Percentiles rank a stretch among this genome's conserved stretches.
These are phyloP conservation scores for Oscheius myriophilus DNA, from an alignment of 2,888 invertebrate genomes.

Conservation along the genomic window DNA sequence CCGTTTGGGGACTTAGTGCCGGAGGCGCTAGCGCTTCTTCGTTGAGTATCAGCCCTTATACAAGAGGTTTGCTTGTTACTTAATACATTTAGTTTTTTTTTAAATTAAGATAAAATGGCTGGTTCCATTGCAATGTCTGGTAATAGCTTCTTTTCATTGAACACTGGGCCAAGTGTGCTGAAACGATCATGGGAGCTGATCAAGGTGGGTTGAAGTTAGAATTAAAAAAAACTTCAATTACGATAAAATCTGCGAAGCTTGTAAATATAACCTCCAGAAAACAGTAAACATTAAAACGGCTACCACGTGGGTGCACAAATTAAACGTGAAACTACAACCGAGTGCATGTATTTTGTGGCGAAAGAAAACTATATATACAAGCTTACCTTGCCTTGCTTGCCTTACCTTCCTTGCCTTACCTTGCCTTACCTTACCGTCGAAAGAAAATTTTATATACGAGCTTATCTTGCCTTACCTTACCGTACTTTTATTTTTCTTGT, in stretches of 20 bases:
- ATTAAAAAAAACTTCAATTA: constrained; percentile 5
- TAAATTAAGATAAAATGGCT: constrained; percentile 19
- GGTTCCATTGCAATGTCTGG: constrained; percentile 28
- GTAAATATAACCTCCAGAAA: too few relatives aligned
- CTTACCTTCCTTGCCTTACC: too few relatives aligned
- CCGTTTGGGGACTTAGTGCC: constrained; percentile 29
- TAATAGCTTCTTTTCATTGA: constrained; percentile 24
- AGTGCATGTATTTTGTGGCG: too few relatives aligned
- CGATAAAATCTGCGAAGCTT: constrained; percentile 23
- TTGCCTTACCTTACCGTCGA: too few relatives aligned
- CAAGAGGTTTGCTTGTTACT: constrained; percentile 3
- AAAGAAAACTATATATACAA: too few relatives aligned
- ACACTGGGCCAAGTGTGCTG: constrained; percentile 9
- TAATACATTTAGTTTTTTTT: background rate
- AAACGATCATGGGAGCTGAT: constrained; percentile 16
- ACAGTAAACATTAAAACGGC: too few relatives aligned
- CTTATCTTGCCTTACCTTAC: too few relatives aligned
- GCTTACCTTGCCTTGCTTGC: too few relatives aligned
- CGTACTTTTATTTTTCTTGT: too few relatives aligned
- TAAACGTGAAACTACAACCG: too few relatives aligned
- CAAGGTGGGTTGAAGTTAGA: constrained; percentile 14
- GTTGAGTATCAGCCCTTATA: constrained; percentile 22
- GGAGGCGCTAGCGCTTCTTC: constrained; percentile 18
- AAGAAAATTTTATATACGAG: too few relatives aligned
- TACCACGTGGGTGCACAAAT: too few relatives aligned